Evolutionary conservation across 2,888 invertebrate genomes (phyloP), one percentile per base, ranked within the genome.

Genomic region (Micoletzkya japonica): DNA sequence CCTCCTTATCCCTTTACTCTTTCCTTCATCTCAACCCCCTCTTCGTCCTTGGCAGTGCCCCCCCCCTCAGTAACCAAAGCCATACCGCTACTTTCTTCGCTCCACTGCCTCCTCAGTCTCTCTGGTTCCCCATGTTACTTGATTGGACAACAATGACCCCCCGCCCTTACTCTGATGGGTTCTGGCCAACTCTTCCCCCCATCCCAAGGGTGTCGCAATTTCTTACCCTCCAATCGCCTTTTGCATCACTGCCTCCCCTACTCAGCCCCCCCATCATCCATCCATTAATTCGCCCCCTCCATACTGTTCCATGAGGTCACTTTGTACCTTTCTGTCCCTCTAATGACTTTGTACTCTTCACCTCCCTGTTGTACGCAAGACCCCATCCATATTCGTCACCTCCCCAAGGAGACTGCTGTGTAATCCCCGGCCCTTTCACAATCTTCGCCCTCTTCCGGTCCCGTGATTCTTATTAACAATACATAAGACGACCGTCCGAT

Each of bases 291-390:
- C 39, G 7, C 17, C 39, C 17, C 39, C 17, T 39, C 17, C 39
- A 10, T 39, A 7, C 58, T 36, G 36, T 36, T 58, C 58, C 58
- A 36, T 34, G 34, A 58, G 58, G 36, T 58, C 36, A 58, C 58
- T 36, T 36, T n/a, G 14, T 6, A 14, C 56, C 56, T n/a, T 32
- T 30, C 56, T 56, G 30, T 32, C 56, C 30, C 30, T n/a, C n/a
- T n/a, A n/a, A n/a, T n/a, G n/a, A n/a, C n/a, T n/a, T n/a, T n/a
- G n/a, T n/a, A n/a, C n/a, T n/a, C n/a, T n/a, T n/a, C n/a, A n/a
- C n/a, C n/a, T n/a, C n/a, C n/a, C n/a, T n/a, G n/a, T n/a, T n/a
- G n/a, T n/a, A n/a, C n/a, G n/a, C n/a, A n/a, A n/a, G n/a, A n/a
- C n/a, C n/a, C n/a, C n/a, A n/a, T n/a, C n/a, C n/a, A n/a, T n/a